Percentiles rank a stretch among this genome's conserved stretches.
These are phyloP conservation scores for Neelides sp. DNA, from an alignment of 1,140 invertebrate genomes.

Conservation along the genomic window DNA sequence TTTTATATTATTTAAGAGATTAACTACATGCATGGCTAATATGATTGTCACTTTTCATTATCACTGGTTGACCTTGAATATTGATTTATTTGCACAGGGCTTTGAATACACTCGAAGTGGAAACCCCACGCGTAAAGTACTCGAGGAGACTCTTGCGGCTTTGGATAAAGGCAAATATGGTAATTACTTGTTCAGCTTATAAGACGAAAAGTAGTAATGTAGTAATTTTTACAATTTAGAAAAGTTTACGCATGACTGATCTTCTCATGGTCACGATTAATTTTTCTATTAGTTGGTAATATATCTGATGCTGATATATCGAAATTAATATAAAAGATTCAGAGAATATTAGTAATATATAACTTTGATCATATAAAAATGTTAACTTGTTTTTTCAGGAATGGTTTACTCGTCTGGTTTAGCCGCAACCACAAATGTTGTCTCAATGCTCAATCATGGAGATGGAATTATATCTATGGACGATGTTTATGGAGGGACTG, in stretches of 20 bases:
- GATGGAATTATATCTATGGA: conserved; percentile 86
- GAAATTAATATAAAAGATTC: not conserved
- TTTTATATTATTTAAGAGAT: not conserved
- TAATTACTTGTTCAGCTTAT: conserved; percentile 30
- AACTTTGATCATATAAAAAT: not conserved
- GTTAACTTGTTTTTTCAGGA: conserved; percentile 33
- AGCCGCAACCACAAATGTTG: conserved; percentile 63
- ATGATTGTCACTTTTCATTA: conserved; percentile 6
- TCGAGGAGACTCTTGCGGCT: conserved; percentile 80
- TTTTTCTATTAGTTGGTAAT: not conserved
- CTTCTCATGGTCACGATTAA: no score
- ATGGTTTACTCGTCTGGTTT: conserved; percentile 79
- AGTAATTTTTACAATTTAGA: not conserved
- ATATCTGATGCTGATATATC: not conserved
- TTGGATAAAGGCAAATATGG: conserved; percentile 80
- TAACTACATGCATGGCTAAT: conserved; percentile 2
- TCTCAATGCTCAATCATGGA: conserved; percentile 60
- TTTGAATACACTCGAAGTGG: conserved; percentile 88
- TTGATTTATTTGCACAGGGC: conserved; percentile 45
- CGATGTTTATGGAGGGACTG: conserved; percentile 92
- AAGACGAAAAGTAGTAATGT: not conserved
- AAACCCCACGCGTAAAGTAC: conserved; percentile 79
- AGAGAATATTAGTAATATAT: not conserved
- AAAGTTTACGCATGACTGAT: not conserved
- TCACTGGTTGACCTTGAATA: conserved; percentile 8